Conservation (phyloP, 2,888 invertebrate genomes). For the Rhaphigaster nebulosa region DNA sequence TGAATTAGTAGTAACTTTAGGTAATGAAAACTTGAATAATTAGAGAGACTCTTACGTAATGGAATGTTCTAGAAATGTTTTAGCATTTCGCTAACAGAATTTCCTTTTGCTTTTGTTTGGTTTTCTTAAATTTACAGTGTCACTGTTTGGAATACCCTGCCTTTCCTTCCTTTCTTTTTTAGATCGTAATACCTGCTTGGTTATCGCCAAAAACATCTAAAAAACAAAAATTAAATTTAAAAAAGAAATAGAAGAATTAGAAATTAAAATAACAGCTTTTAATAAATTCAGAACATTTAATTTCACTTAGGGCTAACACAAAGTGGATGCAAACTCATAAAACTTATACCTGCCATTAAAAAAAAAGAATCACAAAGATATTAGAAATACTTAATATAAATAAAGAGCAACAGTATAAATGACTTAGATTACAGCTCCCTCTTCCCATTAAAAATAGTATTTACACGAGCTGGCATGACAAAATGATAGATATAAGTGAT, state of each 20-base stretch:
- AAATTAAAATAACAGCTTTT: too few species aligned
- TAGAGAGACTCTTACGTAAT: slow-evolving; percentile 79
- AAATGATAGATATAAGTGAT: too few species aligned
- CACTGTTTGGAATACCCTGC: slow-evolving; percentile 77
- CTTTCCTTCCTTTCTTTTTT: slow-evolving; percentile 86
- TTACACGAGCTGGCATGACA: too few species aligned
- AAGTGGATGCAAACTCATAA: background rate
- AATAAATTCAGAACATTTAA: background rate
- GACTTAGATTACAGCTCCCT: too few species aligned
- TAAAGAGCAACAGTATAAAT: too few species aligned
- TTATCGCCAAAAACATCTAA: slow-evolving; percentile 81
- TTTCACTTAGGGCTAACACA: background rate
- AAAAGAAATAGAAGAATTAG: background rate
- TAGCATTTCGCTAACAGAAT: slow-evolving; percentile 67
- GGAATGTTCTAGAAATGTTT: slow-evolving; percentile 44
- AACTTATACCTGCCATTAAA: background rate
- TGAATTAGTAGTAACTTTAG: background rate
- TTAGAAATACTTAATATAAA: too few species aligned
- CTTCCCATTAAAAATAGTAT: too few species aligned
- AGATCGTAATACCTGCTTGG: slow-evolving; percentile 85
- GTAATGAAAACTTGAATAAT: background rate
- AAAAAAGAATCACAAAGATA: too few species aligned
- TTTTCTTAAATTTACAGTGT: slow-evolving; percentile 81
- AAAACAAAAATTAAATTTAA: slow-evolving; percentile 61
- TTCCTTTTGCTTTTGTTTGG: slow-evolving; percentile 67